A percentile compares a stretch with the other conserved stretches of the same genome.
phyloP scores from a whole-genome alignment of 2,113 vertebrate species.

The Neogale vison region DNA sequence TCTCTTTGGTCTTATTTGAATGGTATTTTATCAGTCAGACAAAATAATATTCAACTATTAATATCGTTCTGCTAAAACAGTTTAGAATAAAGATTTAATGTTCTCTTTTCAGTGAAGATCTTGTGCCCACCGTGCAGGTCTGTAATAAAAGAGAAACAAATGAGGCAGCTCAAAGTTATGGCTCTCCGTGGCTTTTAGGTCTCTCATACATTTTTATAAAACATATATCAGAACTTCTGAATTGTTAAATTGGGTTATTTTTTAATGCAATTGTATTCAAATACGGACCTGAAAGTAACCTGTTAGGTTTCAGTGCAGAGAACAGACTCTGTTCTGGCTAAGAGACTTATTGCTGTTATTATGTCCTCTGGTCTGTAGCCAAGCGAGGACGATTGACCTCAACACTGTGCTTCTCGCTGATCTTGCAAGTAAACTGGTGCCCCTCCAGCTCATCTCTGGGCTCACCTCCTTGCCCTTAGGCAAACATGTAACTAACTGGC shows the following conservation, averaged over 20 bases:
- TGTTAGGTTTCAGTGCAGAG: not conserved
- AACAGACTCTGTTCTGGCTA: not conserved
- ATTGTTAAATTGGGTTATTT: constrained; percentile 80
- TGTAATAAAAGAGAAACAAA: constrained; percentile 86
- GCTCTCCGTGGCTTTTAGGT: constrained; percentile 84
- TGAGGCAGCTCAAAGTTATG: constrained; percentile 85
- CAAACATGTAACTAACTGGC: not conserved
- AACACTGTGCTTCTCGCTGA: not conserved
- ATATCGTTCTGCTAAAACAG: constrained; percentile 84
- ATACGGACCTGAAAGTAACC: constrained; percentile 39
- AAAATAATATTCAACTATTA: constrained; percentile 85
- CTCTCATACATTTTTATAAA: constrained; percentile 86
- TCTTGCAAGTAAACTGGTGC: not conserved
- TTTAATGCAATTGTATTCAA: constrained; percentile 75
- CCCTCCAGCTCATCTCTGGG: not conserved
- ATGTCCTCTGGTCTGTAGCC: not conserved
- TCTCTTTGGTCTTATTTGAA: constrained; percentile 84
- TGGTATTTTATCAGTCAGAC: constrained; percentile 83
- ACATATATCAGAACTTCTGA: constrained; percentile 80
- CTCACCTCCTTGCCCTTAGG: not conserved
- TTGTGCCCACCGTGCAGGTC: constrained; percentile 79
- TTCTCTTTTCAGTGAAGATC: constrained; percentile 80
- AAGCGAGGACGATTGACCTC: not conserved
- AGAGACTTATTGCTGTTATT: not conserved
- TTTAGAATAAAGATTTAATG: constrained; percentile 88